These are phyloP conservation scores for Aplidium turbinatum DNA, from an alignment of 23 tunicate species.

Conservation along the genomic window DNA sequence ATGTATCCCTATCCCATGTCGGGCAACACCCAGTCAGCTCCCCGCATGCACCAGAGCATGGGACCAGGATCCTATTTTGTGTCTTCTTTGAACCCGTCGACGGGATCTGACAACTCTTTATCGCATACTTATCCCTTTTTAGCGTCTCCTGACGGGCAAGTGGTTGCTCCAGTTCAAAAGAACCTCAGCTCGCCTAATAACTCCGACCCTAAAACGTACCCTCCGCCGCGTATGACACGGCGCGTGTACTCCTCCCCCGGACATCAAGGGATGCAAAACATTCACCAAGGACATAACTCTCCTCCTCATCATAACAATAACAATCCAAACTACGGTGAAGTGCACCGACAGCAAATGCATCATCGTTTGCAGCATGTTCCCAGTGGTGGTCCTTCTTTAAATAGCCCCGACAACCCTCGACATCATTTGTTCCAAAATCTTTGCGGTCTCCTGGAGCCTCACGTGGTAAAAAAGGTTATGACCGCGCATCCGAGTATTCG, in stretches of 20 bases:
- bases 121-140: conserved; percentile 1
- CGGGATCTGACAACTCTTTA: conserved; percentile 16
- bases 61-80: background rate
- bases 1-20: conserved; percentile 4
- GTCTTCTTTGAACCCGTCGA: conserved; percentile 3
- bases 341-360: too few relatives aligned
- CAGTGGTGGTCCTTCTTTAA: conserved; percentile 9
- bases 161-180: background rate
- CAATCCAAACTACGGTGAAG: background rate
- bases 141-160: background rate
- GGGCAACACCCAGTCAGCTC: conserved; percentile 1
- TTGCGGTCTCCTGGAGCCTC: conserved; percentile 69
- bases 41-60: background rate
- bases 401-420: conserved; percentile 58
- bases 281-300: background rate
- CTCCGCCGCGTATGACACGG: too few relatives aligned
- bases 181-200: background rate
- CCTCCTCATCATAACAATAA: background rate
- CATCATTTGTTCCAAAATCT: conserved; percentile 72
- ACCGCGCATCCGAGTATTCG: conserved; percentile 39
- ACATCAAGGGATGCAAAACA: background rate
- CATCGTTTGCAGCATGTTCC: background rate
- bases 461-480: conserved; percentile 65
- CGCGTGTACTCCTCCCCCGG: background rate
- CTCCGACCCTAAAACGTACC: conserved; percentile 3